Conservation (phyloP, 2,113 vertebrate species). For the Rallus limicola region DNA sequence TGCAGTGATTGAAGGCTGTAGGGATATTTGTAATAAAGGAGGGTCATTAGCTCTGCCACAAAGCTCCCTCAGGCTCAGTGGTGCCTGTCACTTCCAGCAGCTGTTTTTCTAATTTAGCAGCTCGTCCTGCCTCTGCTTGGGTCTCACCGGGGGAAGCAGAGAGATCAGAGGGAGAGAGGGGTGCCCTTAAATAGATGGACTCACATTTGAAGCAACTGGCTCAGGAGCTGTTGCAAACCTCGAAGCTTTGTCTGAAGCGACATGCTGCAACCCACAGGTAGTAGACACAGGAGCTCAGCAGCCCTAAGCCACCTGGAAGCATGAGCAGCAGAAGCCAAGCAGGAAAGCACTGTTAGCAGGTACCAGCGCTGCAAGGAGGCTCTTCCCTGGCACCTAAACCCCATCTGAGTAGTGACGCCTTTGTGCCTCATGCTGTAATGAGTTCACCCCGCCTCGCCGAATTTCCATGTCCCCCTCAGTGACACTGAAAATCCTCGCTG, state of each 20-base stretch:
- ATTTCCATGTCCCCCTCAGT: not conserved
- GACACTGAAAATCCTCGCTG: not conserved
- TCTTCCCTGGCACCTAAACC: not conserved
- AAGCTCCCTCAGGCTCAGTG: not conserved
- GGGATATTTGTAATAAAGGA: not conserved
- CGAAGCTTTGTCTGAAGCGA: not conserved
- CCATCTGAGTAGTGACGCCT: not conserved
- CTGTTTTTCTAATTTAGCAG: not conserved
- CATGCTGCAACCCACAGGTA: not conserved
- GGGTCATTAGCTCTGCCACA: not conserved
- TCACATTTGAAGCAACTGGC: rapidly evolving
- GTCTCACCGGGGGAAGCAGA: not conserved
- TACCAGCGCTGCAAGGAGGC: not conserved
- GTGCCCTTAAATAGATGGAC: not conserved
- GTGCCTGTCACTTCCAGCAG: slow-evolving; percentile 2
- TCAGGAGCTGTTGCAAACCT: not conserved
- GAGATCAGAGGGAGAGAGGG: not conserved
- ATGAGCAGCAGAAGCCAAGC: not conserved
- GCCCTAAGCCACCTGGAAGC: not conserved
- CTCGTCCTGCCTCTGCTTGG: not conserved
- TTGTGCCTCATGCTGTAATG: rapidly evolving
- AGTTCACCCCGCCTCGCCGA: not conserved
- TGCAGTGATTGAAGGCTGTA: slow-evolving; percentile 43
- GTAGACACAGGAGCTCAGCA: rapidly evolving
- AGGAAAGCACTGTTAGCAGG: not conserved